These are phyloP conservation scores for Pimephales promelas DNA, from an alignment of 2,113 vertebrate species.

Conservation along the genomic window DNA sequence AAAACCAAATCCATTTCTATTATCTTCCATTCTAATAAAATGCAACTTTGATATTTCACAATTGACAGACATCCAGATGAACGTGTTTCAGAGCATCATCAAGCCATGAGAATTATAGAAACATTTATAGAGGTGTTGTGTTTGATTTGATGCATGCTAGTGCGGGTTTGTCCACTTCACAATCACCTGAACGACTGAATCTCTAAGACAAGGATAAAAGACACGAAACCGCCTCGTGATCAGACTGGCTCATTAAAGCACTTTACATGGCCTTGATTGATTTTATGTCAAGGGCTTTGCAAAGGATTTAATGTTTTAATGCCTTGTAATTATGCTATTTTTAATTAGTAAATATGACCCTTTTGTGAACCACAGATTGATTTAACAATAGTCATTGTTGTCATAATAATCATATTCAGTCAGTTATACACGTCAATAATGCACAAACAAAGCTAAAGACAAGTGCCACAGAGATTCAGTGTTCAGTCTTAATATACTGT, in stretches of 20 bases:
- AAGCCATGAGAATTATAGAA: no score
- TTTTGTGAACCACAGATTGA: conserved; percentile 88
- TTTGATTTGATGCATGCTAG: no score
- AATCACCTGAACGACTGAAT: no score
- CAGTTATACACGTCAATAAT: not conserved
- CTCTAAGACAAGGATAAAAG: no score
- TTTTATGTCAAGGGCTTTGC: conserved; percentile 68
- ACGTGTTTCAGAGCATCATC: no score
- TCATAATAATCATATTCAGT: not conserved
- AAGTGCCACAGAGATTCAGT: not conserved
- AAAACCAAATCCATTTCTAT: no score
- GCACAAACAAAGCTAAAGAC: not conserved
- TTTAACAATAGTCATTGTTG: conserved; percentile 74
- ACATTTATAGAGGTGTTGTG: no score
- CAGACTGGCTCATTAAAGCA: conserved; percentile 30
- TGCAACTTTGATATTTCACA: no score
- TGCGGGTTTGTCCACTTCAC: no score
- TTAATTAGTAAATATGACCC: conserved; percentile 95
- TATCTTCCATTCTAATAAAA: no score
- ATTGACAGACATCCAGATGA: no score
- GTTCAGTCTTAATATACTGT: not conserved
- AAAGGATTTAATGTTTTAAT: conserved; percentile 84
- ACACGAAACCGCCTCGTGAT: not conserved
- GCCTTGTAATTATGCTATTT: conserved; percentile 85
- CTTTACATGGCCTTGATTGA: conserved; percentile 71